A percentile compares a stretch with the other conserved stretches of the same genome.
These are phyloP conservation scores for Amphimallon solstitiale DNA, from an alignment of 2,888 invertebrate genomes.

Conservation along the genomic window DNA sequence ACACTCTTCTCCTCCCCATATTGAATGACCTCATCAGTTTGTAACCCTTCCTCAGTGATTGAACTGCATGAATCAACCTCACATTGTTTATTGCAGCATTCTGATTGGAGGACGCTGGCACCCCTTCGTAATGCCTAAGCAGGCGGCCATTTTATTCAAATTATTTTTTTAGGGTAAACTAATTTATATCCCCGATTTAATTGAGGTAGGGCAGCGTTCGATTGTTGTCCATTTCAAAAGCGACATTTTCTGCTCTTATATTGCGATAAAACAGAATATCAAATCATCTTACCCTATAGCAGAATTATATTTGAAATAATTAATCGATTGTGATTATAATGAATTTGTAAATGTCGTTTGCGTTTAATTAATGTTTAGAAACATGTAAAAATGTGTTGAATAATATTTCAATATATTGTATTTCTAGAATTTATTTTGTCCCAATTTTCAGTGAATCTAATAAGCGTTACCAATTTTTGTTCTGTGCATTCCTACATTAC, in stretches of 20 bases:
- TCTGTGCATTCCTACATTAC: no score
- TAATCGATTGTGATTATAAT: no score
- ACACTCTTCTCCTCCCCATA: constrained; percentile 47
- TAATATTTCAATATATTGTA: no score
- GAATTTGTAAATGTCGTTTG: no score
- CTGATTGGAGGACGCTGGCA: constrained; percentile 51
- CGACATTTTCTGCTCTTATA: background rate
- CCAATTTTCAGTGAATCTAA: no score
- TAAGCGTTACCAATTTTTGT: no score
- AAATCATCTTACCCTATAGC: no score
- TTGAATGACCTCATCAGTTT: constrained; percentile 59
- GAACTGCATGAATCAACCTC: constrained; percentile 59
- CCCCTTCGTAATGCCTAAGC: constrained; percentile 45
- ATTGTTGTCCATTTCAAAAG: constrained; percentile 8
- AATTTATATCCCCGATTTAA: constrained; percentile 35
- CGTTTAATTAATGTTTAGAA: no score
- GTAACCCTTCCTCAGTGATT: constrained; percentile 57
- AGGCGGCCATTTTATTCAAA: constrained; percentile 40
- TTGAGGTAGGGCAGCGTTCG: constrained; percentile 5
- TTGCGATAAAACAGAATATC: background rate
- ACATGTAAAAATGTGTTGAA: no score
- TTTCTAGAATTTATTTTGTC: no score
- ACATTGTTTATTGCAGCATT: constrained; percentile 52
- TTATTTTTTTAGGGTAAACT: constrained; percentile 43
- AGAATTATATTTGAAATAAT: no score